Evolutionary conservation across 2,797 vertebrate genomes (phyloP), one percentile per base, ranked within the genome.

Genomic region (Nothura maculosa): DNA sequence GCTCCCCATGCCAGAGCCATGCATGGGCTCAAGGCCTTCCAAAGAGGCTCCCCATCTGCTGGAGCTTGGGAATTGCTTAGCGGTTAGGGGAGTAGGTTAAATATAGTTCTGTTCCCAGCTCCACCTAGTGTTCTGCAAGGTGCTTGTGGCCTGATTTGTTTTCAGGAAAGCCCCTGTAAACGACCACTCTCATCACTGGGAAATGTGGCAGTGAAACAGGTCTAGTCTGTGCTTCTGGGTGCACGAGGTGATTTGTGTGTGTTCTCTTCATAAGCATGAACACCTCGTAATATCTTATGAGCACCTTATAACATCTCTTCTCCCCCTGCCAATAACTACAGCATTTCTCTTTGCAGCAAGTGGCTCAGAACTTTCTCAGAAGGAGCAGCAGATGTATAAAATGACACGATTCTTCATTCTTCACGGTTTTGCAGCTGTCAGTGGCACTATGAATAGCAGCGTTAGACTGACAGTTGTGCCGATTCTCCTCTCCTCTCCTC

Each of bases 391-490:
- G 83, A 92, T 95, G 69, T 73, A 81, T 54, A 89, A 90, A 96
- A 77, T 93, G 87, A 58, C 66, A 82, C 2, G 1, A 92, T 95
- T 95, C 74, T 95, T 93, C 66, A 92, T 95, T 95, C 74, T 95
- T 93, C 66, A 3, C 61, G 89, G 67, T 30, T 93, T 76, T 89
- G 93, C 95, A 96, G 96, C 95, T 96, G 96, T 89, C 0, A 7
- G 82, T 67, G 45, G 50, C 77, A 66, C 90, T 92, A 87, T 93
- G 96, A 95, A 96, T 94, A 96, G 93, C n/a, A 27, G 67, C 87
- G 22, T 92, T 81, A 74, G 87, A 79, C 66, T 84, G 77, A 74
- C 89, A 89, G 90, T 83, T 6, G 1, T 85, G 81, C 87, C 0
- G 18, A 77, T 66, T 90, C 85, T 78, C 0, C 84, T 94, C 80